A percentile compares a stretch with the other conserved stretches of the same genome.
Conservation (phyloP, 2,113 vertebrate species). For the Pelmatolapia mariae region DNA sequence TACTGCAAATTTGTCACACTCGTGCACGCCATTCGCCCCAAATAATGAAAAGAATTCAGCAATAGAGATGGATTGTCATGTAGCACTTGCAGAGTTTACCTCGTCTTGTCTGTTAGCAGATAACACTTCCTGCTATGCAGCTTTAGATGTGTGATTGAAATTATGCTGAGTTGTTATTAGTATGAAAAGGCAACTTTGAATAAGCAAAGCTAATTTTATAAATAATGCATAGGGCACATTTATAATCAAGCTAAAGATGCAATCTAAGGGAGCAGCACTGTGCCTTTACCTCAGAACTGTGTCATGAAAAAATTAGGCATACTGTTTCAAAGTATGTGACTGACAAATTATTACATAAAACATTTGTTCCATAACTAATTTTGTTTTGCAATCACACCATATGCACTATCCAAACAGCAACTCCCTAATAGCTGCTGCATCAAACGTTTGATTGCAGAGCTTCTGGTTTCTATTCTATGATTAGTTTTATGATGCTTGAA, state of each 20-base stretch:
- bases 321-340: neutral
- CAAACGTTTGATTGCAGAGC: neutral
- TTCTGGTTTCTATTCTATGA: neutral
- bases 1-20: neutral
- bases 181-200: neutral
- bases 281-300: neutral
- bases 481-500: neutral
- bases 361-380: neutral
- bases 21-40: neutral
- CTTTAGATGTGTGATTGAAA: constrained; percentile 3
- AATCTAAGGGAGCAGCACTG: neutral
- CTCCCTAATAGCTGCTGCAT: neutral
- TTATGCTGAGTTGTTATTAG: neutral
- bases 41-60: neutral
- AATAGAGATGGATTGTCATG: neutral
- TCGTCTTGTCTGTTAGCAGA: neutral
- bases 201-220: constrained; percentile 29
- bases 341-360: neutral
- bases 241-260: constrained; percentile 32
- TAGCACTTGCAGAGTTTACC: neutral
- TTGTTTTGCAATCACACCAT: neutral
- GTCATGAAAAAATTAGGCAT: neutral
- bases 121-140: neutral
- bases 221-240: constrained; percentile 46
- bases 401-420: neutral